Base-by-base conservation (phyloP, 2,888 invertebrate species). In the Lepidonotus clava region DNA sequence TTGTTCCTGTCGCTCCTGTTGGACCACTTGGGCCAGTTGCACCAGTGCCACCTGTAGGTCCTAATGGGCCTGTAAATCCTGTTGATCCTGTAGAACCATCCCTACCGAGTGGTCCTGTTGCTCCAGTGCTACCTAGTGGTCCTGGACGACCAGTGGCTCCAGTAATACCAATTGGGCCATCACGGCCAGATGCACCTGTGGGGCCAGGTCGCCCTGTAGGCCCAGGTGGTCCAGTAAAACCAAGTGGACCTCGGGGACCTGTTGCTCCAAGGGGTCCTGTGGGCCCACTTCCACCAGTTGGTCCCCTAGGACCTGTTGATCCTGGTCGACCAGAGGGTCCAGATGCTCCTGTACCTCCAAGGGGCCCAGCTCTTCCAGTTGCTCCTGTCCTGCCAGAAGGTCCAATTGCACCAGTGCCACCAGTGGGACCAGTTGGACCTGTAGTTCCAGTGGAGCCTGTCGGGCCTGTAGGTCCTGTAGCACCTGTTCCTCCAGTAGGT, bases 211-310 rank as follows among this genome's bases (percentile, higher is more conserved):
- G 8, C 21, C 84, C 89, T 51, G 53, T 77, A 36, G 41, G 56
- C 21, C 89, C 89, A 28, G 80, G 18, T n/a, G 36, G 11, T 18
- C 88, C 88, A 67, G 83, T 36, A 0, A 6, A 24, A 21, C 88
- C 88, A 34, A 83, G 83, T 14, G 38, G n/a, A 46, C 88, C 88
- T 67, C 18, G 11, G 28, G 67, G 24, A 24, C 67, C 67, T 18
- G 67, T 67, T 18, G n/a, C 67, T 11, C 67, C 67, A 18, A 28
- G 18, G 8, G 67, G 67, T 34, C 88, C 88, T 24, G 87, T 87
- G 34, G 86, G 40, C 40, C 87, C 87, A 41, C 83, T 83, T 34
- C 86, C 40, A 36, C 85, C 87, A 41, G 67, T 67, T 53, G 36
- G 51, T 11, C 88, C 88, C 21, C 77, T n/a, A 11, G 21, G 18